Percentiles rank a stretch among this genome's conserved stretches.
Conservation (phyloP, 1,140 invertebrate species). For the Stegodyphus dumicola region DNA sequence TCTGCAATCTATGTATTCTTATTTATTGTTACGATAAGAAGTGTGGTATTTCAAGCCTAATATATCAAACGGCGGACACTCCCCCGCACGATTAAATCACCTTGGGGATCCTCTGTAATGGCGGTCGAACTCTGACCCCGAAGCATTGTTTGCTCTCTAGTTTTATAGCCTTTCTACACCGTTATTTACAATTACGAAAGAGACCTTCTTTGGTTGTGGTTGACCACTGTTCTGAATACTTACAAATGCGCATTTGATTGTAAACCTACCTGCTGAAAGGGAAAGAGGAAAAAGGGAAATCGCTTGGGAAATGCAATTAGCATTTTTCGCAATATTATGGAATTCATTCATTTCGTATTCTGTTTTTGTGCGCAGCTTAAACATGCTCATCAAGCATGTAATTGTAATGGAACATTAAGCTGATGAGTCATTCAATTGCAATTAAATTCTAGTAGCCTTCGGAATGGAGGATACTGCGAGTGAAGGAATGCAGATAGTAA, state of each 20-base stretch:
- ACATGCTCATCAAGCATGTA: neutral
- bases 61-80: conserved; percentile 48
- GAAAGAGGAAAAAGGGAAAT: neutral
- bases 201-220: neutral
- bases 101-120: conserved; percentile 42
- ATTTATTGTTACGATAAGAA: conserved; percentile 53
- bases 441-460: no score
- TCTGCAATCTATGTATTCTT: conserved; percentile 12
- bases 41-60: conserved; percentile 37
- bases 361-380: neutral
- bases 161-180: conserved; percentile 45
- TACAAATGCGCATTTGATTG: conserved; percentile 10
- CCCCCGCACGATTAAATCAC: conserved; percentile 37
- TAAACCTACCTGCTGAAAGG: neutral
- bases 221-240: conserved; percentile 21
- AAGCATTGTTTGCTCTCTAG: conserved; percentile 48
- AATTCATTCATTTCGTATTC: neutral
- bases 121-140: conserved; percentile 24
- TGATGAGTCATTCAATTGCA: no score
- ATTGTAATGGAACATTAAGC: neutral
- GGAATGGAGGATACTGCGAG: no score
- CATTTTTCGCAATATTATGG: neutral
- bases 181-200: conserved; percentile 49
- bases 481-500: no score
- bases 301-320: no score